Evolutionary conservation across 2,113 vertebrate species (phyloP).

Genomic region (Zapus hudsonius): DNA sequence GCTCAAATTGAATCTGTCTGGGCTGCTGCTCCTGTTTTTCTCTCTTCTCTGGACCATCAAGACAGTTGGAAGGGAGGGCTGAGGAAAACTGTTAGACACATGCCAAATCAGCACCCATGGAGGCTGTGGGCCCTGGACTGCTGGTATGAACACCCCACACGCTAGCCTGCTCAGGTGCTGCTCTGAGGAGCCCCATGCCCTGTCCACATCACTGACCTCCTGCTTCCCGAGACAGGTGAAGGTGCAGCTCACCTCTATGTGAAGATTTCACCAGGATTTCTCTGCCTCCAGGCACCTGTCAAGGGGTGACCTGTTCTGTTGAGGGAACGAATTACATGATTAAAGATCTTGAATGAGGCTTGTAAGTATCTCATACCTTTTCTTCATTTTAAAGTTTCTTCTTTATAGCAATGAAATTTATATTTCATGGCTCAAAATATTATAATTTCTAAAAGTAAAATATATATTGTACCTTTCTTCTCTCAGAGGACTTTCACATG

Average conservation of each 20-base stretch:
- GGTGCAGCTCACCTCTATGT: not conserved
- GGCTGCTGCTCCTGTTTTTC: not conserved
- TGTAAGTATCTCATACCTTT: not conserved
- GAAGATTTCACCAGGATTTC: not conserved
- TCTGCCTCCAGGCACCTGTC: not conserved
- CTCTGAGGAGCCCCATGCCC: not conserved
- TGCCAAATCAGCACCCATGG: fast-evolving
- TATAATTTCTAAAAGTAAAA: not conserved
- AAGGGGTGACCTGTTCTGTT: not conserved
- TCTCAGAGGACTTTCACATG: not conserved
- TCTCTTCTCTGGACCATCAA: not conserved
- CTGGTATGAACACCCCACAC: not conserved
- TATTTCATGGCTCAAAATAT: not conserved
- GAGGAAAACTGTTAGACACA: not conserved
- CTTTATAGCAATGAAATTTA: not conserved
- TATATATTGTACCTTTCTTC: not conserved
- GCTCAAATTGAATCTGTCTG: not conserved
- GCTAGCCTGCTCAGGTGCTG: no score
- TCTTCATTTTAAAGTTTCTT: not conserved
- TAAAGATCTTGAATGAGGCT: not conserved
- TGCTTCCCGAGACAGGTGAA: not conserved
- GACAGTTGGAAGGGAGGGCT: not conserved
- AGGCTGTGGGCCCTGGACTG: fast-evolving
- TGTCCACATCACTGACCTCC: not conserved
- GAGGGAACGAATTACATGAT: no score